phyloP scores from a whole-genome alignment of 1,140 invertebrate species.

The Drosophila neocordata region DNA sequence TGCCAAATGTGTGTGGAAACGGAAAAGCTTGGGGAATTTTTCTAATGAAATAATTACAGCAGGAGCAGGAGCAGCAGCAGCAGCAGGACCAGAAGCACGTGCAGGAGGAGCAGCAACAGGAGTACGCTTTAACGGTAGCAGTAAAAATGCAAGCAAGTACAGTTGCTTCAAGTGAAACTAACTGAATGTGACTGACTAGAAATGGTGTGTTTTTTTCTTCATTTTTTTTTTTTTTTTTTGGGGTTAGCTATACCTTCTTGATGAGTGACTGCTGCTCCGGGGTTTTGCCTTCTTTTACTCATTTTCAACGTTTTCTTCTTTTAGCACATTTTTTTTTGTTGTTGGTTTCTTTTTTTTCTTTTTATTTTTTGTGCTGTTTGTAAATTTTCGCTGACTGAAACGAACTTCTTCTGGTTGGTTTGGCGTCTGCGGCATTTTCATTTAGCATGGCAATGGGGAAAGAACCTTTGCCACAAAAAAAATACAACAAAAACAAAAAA shows the following conservation, averaged over 20 bases:
- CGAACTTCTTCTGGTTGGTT: conserved; percentile 59
- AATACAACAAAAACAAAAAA: background rate
- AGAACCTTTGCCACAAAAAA: conserved; percentile 33
- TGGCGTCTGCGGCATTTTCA: conserved; percentile 61
- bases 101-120: background rate
- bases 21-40: conserved; percentile 65
- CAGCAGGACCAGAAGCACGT: conserved; percentile 8
- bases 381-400: conserved; percentile 45
- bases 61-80: conserved; percentile 32
- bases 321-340: conserved; percentile 6
- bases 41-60: conserved; percentile 62
- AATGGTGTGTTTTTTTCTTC: conserved; percentile 41
- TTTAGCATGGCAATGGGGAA: conserved; percentile 46
- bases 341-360: background rate
- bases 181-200: conserved; percentile 9
- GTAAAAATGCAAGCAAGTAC: conserved; percentile 19
- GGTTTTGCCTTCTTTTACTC: background rate
- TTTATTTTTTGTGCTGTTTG: background rate
- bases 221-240: conserved; percentile 24
- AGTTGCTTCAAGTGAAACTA: conserved; percentile 17
- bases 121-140: background rate
- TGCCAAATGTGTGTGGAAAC: conserved; percentile 55
- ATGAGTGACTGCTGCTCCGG: background rate
- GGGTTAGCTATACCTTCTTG: conserved; percentile 9
- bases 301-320: background rate